Percentiles rank a stretch among this genome's conserved stretches.
phyloP scores from a whole-genome alignment of 1,140 invertebrate species.

The Bombyx mandarina region DNA sequence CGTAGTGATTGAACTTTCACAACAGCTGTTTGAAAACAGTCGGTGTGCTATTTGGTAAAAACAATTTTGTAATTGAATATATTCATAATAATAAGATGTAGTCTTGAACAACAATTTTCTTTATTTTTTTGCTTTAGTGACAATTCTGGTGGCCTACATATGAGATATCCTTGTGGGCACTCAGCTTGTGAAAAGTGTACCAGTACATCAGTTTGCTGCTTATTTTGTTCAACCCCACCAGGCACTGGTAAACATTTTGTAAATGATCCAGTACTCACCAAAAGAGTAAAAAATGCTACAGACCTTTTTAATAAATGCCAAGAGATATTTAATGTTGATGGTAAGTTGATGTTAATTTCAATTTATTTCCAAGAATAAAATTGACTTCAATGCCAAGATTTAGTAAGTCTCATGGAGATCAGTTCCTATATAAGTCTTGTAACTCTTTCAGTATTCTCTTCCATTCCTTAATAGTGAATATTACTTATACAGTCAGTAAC shows the following conservation, averaged over 20 bases:
- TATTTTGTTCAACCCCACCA: constrained; percentile 18
- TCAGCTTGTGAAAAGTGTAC: constrained; percentile 35
- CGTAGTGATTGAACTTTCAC: constrained; percentile 26
- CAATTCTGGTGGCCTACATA: constrained; percentile 21
- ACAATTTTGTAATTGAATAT: background rate
- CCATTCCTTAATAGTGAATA: too few species aligned
- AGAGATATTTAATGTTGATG: constrained; percentile 43
- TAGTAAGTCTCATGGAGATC: background rate
- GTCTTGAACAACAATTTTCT: background rate
- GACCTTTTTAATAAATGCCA: constrained; percentile 33
- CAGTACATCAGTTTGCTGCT: constrained; percentile 25
- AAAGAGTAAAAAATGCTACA: constrained; percentile 28
- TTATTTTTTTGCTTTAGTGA: constrained; percentile 32
- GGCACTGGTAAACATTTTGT: background rate
- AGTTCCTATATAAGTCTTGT: background rate
- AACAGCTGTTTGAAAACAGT: constrained; percentile 31
- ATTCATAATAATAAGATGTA: background rate
- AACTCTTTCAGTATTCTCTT: too few species aligned
- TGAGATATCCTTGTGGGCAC: constrained; percentile 48
- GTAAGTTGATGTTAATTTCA: constrained; percentile 16
- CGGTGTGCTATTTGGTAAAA: constrained; percentile 44
- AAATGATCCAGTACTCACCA: constrained; percentile 25
- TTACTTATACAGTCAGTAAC: too few species aligned
- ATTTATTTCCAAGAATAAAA: background rate
- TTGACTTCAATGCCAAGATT: background rate